Base-by-base conservation (phyloP, 1,140 invertebrate species). In the Ceratitis capitata region DNA sequence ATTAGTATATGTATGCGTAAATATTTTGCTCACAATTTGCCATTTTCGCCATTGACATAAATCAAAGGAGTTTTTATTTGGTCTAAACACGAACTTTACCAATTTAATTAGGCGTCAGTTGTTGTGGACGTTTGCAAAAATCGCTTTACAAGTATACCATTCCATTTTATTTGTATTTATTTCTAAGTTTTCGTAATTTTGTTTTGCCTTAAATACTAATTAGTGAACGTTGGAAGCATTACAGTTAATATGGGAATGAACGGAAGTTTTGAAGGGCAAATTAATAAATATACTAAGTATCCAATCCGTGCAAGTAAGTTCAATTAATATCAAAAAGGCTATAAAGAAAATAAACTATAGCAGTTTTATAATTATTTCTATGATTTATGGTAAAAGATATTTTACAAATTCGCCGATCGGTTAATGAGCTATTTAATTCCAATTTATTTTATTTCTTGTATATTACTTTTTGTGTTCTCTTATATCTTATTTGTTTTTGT, bases 11-110 rank as follows among this genome's bases (percentile, higher is more conserved):
- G 47, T 49, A 14, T 83, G 45, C 82, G 49, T 51, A 49, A 83
- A 83, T 83, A 51, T 51, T 49, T 19, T n/a, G 49, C 42, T 83
- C 32, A 14, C 47, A 49, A 83, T 83, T 83, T 49, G 82, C 82
- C 82, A 83, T 51, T 83, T 84, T 64, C 47, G 47, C 83, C 39
- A 56, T 84, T 84, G 83, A 84, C 83, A 84, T 84, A 84, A 84
- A 84, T 84, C 83, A 84, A 64, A 84, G 42, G 32, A 9, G 53
- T 64, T 58, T 64, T 84, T 61, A 84, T 84, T 64, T 58, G 35
- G 5, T 64, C 83, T 64, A 58, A 83, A 83, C 82, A 83, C 82
- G 82, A 51, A 53, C 32, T 83, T 83, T 45, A 26, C 82, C 82
- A 78, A 56, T 83, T 83, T 83, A 83, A 83, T 83, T 83, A 83